phyloP scores from a whole-genome alignment of 2,888 invertebrate species.

The Euphydryas editha region DNA sequence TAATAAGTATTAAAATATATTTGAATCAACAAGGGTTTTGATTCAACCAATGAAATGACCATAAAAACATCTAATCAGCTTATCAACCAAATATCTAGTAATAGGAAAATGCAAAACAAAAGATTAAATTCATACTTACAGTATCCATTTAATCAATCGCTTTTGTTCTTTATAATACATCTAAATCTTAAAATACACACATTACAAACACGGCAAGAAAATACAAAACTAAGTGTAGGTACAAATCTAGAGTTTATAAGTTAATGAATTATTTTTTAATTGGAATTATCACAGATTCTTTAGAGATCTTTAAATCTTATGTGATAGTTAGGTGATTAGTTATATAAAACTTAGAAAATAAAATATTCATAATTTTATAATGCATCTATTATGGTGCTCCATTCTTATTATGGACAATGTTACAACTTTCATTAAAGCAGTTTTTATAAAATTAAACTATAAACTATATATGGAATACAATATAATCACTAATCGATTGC shows the following conservation, averaged over 20 bases:
- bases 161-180: slow-evolving; percentile 35
- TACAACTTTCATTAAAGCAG: slow-evolving; percentile 11
- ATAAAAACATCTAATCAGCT: neutral
- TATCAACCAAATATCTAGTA: neutral
- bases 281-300: slow-evolving; percentile 82
- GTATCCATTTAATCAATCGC: slow-evolving; percentile 69
- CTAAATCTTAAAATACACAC: slow-evolving; percentile 52
- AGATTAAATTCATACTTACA: slow-evolving; percentile 49
- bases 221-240: slow-evolving; percentile 53
- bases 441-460: neutral
- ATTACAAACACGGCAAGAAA: slow-evolving; percentile 59
- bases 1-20: too few relatives aligned
- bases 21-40: too few relatives aligned
- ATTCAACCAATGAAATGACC: neutral
- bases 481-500: neutral
- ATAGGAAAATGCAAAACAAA: slow-evolving; percentile 19
- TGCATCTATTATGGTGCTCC: slow-evolving; percentile 41
- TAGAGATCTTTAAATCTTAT: slow-evolving; percentile 81
- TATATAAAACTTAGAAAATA: slow-evolving; percentile 52
- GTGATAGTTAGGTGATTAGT: slow-evolving; percentile 72
- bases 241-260: slow-evolving; percentile 71
- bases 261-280: slow-evolving; percentile 75
- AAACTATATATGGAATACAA: slow-evolving; percentile 11
- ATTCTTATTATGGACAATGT: slow-evolving; percentile 36
- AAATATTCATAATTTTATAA: slow-evolving; percentile 43